Conservation (phyloP, 2,797 vertebrate species). For the Sciaenops ocellatus region DNA sequence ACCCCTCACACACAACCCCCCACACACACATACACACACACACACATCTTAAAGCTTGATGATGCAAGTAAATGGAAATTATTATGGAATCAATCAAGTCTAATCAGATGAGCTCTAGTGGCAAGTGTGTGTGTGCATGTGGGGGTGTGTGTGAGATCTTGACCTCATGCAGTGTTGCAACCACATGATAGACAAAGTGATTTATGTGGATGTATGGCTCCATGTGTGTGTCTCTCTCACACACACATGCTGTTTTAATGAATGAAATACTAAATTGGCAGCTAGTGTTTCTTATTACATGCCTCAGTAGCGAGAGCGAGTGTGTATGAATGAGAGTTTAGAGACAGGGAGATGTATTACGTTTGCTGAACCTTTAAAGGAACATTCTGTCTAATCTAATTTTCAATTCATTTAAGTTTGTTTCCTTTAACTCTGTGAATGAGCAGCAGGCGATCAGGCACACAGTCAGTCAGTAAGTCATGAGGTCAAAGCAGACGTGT, state of each 20-base stretch:
- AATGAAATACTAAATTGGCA: conserved; percentile 50
- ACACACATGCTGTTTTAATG: conserved; percentile 12
- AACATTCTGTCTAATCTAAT: conserved; percentile 10
- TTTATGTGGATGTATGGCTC: conserved; percentile 43
- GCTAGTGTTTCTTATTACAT: conserved; percentile 62
- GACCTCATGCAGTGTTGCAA: conserved; percentile 25
- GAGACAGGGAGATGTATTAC: not conserved
- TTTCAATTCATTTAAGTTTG: conserved; percentile 15
- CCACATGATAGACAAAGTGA: conserved; percentile 60
- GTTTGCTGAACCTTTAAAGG: conserved; percentile 23
- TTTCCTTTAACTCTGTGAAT: conserved; percentile 22
- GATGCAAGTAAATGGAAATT: conserved; percentile 53
- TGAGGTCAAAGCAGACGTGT: conserved; percentile 21
- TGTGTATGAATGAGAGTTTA: conserved; percentile 20
- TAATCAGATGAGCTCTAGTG: conserved; percentile 34
- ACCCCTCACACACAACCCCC: conserved; percentile 22
- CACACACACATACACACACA: conserved; percentile 22
- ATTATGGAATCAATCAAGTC: conserved; percentile 55
- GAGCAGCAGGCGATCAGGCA: not conserved
- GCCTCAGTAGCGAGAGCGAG: conserved; percentile 33
- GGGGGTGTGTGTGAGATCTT: conserved; percentile 21
- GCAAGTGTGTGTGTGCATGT: not conserved
- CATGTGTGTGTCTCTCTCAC: not conserved
- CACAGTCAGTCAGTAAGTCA: conserved; percentile 48
- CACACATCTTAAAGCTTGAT: conserved; percentile 20